phyloP scores from a whole-genome alignment of 1,140 invertebrate species.

The Tetragnatha versicolor region DNA sequence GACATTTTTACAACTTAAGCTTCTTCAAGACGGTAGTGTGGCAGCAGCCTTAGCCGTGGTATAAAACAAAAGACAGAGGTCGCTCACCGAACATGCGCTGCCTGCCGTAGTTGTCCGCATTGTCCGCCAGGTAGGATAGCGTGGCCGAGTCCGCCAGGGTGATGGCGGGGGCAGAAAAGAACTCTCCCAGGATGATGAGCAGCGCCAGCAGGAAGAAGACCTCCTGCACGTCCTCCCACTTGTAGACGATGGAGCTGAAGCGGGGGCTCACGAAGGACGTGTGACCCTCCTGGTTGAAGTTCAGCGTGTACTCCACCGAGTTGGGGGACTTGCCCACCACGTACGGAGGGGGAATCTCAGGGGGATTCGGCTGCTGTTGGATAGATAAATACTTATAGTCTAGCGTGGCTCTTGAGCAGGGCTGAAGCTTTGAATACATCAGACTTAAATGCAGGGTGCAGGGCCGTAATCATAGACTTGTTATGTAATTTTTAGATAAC shows the following conservation, averaged over 20 bases:
- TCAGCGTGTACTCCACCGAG: constrained; percentile 78
- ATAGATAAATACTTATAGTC: too few species aligned
- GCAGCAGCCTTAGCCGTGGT: too few species aligned
- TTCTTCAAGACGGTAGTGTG: too few species aligned
- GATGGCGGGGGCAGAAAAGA: constrained; percentile 93
- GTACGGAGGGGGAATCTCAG: too few species aligned
- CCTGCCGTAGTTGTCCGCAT: constrained; percentile 88
- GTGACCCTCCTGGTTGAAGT: constrained; percentile 76
- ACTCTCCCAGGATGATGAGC: constrained; percentile 94
- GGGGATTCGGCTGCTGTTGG: too few species aligned
- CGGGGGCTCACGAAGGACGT: constrained; percentile 85
- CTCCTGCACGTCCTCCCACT: constrained; percentile 87
- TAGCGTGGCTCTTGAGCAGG: too few species aligned
- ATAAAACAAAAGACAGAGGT: too few species aligned
- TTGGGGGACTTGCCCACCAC: constrained; percentile 76
- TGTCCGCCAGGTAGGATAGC: constrained; percentile 87
- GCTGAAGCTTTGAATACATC: too few species aligned
- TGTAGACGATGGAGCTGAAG: constrained; percentile 92
- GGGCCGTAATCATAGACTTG: too few species aligned
- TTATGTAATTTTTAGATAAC: too few species aligned
- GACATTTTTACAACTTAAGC: too few species aligned
- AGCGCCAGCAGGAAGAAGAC: constrained; percentile 93
- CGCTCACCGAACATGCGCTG: constrained; percentile 99
- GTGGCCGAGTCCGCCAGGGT: constrained; percentile 94
- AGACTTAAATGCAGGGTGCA: too few species aligned